A percentile compares a stretch with the other conserved stretches of the same genome.
Evolutionary conservation across 2,797 vertebrate species (phyloP).

Genomic region (Cygnus olor): DNA sequence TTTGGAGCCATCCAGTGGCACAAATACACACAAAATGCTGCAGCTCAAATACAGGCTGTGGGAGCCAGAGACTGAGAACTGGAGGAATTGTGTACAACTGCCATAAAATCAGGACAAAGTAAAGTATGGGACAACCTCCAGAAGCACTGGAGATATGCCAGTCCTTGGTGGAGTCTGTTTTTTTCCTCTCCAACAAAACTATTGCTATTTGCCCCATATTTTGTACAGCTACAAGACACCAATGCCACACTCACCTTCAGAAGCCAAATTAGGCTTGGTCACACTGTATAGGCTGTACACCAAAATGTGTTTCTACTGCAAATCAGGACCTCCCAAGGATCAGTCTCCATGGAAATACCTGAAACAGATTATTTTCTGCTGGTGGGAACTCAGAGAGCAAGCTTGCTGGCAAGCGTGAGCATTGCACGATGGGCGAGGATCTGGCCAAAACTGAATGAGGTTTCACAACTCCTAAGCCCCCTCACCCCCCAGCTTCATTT

Average conservation of each 20-base stretch:
- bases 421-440: not conserved
- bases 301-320: not conserved
- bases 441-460: not conserved
- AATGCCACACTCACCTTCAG: not conserved
- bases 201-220: not conserved
- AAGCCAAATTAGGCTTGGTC: not conserved
- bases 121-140: not conserved
- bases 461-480: not conserved
- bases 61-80: not conserved
- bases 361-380: not conserved
- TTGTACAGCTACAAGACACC: not conserved
- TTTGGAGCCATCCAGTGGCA: not conserved
- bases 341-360: not conserved
- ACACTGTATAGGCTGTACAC: fast-evolving
- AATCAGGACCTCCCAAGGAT: not conserved
- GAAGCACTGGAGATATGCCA: not conserved
- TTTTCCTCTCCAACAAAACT: not conserved
- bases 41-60: fast-evolving
- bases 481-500: not conserved
- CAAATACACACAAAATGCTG: not conserved
- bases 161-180: not conserved
- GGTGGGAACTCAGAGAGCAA: not conserved
- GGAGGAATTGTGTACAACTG: not conserved
- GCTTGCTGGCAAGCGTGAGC: not conserved
- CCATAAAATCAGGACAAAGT: not conserved